Conservation (phyloP, 30 jellyfish, hydroid and myxozoan species). For the Hydractinia echinata region DNA sequence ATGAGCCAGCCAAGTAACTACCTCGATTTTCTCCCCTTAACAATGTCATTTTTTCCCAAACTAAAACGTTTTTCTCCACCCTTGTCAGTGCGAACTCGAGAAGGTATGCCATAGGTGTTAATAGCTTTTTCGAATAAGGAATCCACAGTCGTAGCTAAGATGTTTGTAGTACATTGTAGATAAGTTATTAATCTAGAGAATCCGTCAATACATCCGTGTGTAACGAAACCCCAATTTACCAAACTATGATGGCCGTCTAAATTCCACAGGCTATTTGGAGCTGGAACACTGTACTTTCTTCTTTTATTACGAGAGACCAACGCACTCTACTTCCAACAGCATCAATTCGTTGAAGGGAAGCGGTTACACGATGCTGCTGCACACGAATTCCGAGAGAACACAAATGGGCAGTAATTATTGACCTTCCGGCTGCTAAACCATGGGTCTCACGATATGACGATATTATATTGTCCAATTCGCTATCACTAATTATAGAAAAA, state of each 20-base stretch:
- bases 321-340: slow-evolving; percentile 32
- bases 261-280: slow-evolving; percentile 53
- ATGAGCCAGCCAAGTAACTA: slow-evolving; percentile 21
- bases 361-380: slow-evolving; percentile 30
- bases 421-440: not conserved
- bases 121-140: slow-evolving; percentile 2
- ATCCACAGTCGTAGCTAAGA: slow-evolving; percentile 26
- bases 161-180: slow-evolving; percentile 45
- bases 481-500: not conserved
- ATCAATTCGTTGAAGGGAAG: slow-evolving; percentile 36
- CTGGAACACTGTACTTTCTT: slow-evolving; percentile 41
- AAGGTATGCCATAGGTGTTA: not conserved
- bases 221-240: slow-evolving; percentile 47
- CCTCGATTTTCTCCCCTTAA: slow-evolving; percentile 37
- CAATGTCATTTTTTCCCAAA: slow-evolving; percentile 40
- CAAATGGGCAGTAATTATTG: not conserved
- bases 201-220: slow-evolving; percentile 52
- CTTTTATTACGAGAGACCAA: slow-evolving; percentile 41
- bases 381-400: not conserved
- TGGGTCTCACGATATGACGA: not conserved
- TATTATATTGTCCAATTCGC: too few relatives aligned
- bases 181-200: slow-evolving; percentile 42
- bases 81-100: slow-evolving; percentile 31
- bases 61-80: slow-evolving; percentile 42
- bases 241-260: slow-evolving; percentile 51